phyloP scores from a whole-genome alignment of 2,113 vertebrate genomes.

The Pelecanus crispus region DNA sequence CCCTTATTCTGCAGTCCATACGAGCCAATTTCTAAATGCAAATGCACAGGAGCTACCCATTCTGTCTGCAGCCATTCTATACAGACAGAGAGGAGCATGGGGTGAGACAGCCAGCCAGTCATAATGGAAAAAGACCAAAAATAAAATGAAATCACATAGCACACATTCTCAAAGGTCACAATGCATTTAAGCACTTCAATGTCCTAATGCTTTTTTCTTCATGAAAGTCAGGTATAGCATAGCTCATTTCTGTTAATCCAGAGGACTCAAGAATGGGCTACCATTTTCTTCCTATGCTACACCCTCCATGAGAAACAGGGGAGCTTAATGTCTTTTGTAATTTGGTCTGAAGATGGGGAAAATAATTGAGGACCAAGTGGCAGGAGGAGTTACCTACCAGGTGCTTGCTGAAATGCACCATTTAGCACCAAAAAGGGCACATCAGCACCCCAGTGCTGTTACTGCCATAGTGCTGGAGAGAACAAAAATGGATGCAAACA shows the following conservation, averaged over 20 bases:
- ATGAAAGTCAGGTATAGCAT: neutral
- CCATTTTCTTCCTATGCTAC: neutral
- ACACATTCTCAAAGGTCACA: slow-evolving; percentile 55
- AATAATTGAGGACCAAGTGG: neutral
- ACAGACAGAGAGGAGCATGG: slow-evolving; percentile 43
- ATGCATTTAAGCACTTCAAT: slow-evolving; percentile 47
- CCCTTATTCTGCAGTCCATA: neutral
- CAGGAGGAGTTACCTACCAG: neutral
- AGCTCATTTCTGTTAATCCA: neutral
- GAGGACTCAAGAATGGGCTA: neutral
- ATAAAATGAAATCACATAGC: slow-evolving; percentile 44
- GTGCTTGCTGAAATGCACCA: neutral
- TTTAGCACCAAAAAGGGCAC: neutral
- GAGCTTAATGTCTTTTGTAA: neutral
- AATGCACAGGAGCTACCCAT: slow-evolving; percentile 13
- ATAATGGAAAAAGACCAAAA: slow-evolving; percentile 37
- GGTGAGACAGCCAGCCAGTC: slow-evolving; percentile 62
- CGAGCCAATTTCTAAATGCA: slow-evolving; percentile 25
- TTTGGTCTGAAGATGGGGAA: neutral
- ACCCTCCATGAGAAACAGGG: neutral
- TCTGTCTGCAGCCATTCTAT: slow-evolving; percentile 55
- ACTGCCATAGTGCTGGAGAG: neutral
- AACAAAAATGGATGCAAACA: neutral
- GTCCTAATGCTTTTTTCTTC: neutral
- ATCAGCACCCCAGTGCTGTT: neutral